Evolutionary conservation across 1,140 invertebrate genomes (phyloP).

Genomic region (Drosophila lini): DNA sequence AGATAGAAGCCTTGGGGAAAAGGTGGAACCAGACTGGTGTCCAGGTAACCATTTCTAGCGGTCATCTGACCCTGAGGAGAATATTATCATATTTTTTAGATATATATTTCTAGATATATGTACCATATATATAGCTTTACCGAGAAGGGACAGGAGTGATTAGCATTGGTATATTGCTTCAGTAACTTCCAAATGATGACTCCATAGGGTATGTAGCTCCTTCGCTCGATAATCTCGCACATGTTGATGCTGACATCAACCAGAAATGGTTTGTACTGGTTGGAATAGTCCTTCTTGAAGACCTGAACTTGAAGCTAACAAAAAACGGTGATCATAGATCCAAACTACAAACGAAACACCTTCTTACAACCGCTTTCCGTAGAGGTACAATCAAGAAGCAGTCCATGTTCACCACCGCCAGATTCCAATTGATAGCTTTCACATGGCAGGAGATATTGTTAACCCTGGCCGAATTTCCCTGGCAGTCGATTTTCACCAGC

Average conservation of each 20-base stretch:
- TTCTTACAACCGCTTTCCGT: conserved; percentile 8
- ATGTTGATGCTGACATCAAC: conserved; percentile 21
- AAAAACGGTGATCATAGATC: background rate
- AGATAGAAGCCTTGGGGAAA: conserved; percentile 35
- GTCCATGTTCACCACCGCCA: conserved; percentile 23
- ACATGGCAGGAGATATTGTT: conserved; percentile 13
- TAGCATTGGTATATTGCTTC: conserved; percentile 27
- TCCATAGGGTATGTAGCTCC: conserved; percentile 27
- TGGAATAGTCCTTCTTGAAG: conserved; percentile 40
- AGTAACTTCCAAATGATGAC: conserved; percentile 3
- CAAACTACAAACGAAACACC: background rate
- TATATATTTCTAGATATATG: no score
- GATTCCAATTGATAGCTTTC: conserved; percentile 45
- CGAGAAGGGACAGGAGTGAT: conserved; percentile 41
- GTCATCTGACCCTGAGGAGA: conserved; percentile 25
- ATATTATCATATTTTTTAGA: no score
- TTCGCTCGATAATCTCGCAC: conserved; percentile 23
- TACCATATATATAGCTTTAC: conserved; percentile 10
- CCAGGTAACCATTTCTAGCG: conserved; percentile 18
- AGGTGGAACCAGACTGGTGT: conserved; percentile 22
- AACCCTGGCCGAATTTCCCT: background rate
- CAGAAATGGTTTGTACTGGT: conserved; percentile 46
- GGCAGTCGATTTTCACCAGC: conserved; percentile 34
- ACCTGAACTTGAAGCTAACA: background rate
- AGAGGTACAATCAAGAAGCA: conserved; percentile 9